Base-by-base conservation (phyloP, 2,797 vertebrate genomes). In the Malacoctenus gilli region DNA sequence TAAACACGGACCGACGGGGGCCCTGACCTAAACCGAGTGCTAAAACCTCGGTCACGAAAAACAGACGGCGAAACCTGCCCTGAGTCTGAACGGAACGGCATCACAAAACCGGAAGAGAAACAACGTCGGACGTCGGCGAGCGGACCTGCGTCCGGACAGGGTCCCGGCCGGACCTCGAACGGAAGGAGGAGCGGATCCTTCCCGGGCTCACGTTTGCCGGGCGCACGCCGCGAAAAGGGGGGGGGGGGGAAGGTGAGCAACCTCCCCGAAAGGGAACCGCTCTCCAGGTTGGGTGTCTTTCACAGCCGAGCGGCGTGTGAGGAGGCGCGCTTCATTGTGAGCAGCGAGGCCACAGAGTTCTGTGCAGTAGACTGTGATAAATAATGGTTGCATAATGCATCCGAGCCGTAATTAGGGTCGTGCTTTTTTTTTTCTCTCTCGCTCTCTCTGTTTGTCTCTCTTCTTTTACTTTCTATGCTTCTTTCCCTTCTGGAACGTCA, bases 1-100 rank as follows among this genome's bases (percentile, higher is more conserved):
- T 82, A 83, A 81, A 87, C 76, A 79, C 52, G 64, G 48, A 72
- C 77, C 22, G 14, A 67, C n/a, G n/a, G n/a, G n/a, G 59, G 53
- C 51, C 59, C 34, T 53, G 54, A 43, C 41, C 53, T 20, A 11
- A 56, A 72, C 56, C 30, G 38, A 66, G 77, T 56, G 38, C 15
- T n/a, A n/a, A n/a, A n/a, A n/a, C n/a, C n/a, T n/a, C n/a, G n/a
- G n/a, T n/a, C n/a, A n/a, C n/a, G n/a, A n/a, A 49, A 59, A 79
- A 60, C 57, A 76, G 48, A 48, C 25, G 14, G 34, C 57, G 21
- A 46, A 51, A 68, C 68, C 39, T 16, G 49, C 31, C 38, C 16
- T 49, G 14, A 11, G 42, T 54, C 4, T 31, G 44, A 43, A 15
- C 12, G 8, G 22, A 35, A 25, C 7, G 42, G 40, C 23, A 18